phyloP scores from a whole-genome alignment of 2,797 vertebrate species.

The Apogon hyalosoma region DNA sequence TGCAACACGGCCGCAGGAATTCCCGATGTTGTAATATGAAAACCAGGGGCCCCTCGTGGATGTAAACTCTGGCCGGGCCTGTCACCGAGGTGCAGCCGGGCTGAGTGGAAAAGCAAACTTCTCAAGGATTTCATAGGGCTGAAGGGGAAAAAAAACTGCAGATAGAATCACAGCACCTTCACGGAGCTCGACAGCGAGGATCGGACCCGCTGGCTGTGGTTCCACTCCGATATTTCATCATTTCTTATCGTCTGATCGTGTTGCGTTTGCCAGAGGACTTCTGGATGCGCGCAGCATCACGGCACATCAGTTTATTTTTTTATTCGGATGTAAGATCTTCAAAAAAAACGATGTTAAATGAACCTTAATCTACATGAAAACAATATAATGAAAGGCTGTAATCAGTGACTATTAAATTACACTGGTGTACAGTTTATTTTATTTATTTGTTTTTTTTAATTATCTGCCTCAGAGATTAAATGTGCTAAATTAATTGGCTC shows the following conservation, averaged over 20 bases:
- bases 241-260: constrained; percentile 18
- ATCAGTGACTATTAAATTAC: too few species aligned
- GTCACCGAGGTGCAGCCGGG: constrained; percentile 66
- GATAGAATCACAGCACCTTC: constrained; percentile 40
- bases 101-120: constrained; percentile 78
- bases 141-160: constrained; percentile 48
- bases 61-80: constrained; percentile 69
- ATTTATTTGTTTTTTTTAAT: too few species aligned
- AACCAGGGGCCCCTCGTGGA: constrained; percentile 72
- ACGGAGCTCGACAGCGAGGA: constrained; percentile 24
- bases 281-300: background rate
- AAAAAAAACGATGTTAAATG: too few species aligned
- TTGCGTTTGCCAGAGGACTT: background rate
- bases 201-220: background rate
- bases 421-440: too few species aligned
- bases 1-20: constrained; percentile 79
- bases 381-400: too few species aligned
- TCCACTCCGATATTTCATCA: constrained; percentile 21
- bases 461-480: too few species aligned
- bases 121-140: constrained; percentile 54
- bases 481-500: too few species aligned
- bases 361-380: too few species aligned
- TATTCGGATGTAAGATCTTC: background rate
- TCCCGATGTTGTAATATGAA: constrained; percentile 80
- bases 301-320: background rate